phyloP scores from a whole-genome alignment of 1,140 invertebrate genomes.

The Orchesella cincta region DNA sequence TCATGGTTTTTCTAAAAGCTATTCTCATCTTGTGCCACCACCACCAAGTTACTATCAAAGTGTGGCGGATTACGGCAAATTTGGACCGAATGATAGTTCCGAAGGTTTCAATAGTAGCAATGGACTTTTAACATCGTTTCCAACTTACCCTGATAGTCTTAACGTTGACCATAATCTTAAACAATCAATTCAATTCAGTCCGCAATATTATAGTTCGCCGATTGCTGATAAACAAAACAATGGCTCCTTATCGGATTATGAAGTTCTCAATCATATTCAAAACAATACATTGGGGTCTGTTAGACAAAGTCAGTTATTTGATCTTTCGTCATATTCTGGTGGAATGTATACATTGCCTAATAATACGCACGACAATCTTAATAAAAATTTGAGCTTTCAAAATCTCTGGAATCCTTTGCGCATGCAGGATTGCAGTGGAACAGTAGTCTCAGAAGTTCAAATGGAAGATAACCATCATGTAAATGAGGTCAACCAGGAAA shows the following conservation, averaged over 20 bases:
- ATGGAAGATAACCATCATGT: slow-evolving; percentile 3
- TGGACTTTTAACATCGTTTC: slow-evolving; percentile 11
- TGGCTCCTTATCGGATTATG: background rate
- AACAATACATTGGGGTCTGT: background rate
- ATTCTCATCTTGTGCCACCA: background rate
- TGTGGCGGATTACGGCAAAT: background rate
- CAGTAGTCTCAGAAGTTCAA: background rate
- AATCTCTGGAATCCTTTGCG: slow-evolving; percentile 4
- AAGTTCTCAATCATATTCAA: background rate
- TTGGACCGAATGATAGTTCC: background rate
- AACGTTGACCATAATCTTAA: background rate
- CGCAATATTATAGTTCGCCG: slow-evolving; percentile 13
- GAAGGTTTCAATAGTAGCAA: background rate
- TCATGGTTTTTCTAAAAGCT: background rate
- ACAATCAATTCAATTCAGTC: background rate
- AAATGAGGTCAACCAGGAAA: slow-evolving; percentile 1
- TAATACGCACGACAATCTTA: background rate
- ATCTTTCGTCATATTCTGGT: too few relatives aligned
- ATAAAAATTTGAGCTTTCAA: slow-evolving; percentile 7
- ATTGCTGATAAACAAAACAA: background rate
- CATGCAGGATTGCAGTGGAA: background rate
- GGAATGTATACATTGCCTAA: background rate
- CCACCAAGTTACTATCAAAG: slow-evolving; percentile 16
- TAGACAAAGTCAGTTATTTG: too few relatives aligned
- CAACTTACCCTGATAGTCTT: background rate